phyloP scores from a whole-genome alignment of 2,113 vertebrate genomes.

The Malaclemys terrapin region DNA sequence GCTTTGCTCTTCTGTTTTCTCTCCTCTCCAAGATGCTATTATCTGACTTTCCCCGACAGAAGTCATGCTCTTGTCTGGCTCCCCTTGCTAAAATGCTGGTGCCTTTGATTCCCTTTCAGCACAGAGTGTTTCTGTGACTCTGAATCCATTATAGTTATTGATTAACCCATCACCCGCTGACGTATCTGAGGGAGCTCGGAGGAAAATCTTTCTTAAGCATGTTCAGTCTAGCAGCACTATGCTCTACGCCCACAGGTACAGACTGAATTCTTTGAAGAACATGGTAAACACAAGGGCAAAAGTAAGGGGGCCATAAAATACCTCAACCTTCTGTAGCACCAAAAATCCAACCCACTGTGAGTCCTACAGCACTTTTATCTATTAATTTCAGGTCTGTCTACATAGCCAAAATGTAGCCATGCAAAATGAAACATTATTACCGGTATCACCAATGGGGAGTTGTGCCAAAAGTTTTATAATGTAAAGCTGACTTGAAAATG shows the following conservation, averaged over 20 bases:
- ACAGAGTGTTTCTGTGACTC: neutral
- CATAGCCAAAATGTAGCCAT: neutral
- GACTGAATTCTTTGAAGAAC: neutral
- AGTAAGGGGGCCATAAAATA: neutral
- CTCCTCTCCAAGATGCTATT: neutral
- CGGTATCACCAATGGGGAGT: neutral
- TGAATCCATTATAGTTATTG: conserved; percentile 61
- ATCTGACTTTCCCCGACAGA: conserved; percentile 6
- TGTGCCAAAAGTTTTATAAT: neutral
- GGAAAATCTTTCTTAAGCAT: conserved; percentile 24
- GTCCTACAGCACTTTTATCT: neutral
- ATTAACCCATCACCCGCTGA: conserved; percentile 54
- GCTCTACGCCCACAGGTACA: neutral
- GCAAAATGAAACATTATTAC: neutral
- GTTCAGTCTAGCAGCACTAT: neutral
- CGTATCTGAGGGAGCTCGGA: conserved; percentile 1
- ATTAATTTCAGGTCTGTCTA: neutral
- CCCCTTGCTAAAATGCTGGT: rapidly evolving
- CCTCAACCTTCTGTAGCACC: neutral
- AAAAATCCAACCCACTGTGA: neutral
- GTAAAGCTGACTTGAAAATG: neutral
- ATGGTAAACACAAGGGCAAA: neutral
- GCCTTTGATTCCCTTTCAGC: conserved; percentile 41
- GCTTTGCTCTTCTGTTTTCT: conserved; percentile 1
- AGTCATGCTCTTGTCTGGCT: conserved; percentile 48